Evolutionary conservation across 2,888 invertebrate genomes (phyloP), one percentile per base, ranked within the genome.

Genomic region (Phyllotreta striolata): DNA sequence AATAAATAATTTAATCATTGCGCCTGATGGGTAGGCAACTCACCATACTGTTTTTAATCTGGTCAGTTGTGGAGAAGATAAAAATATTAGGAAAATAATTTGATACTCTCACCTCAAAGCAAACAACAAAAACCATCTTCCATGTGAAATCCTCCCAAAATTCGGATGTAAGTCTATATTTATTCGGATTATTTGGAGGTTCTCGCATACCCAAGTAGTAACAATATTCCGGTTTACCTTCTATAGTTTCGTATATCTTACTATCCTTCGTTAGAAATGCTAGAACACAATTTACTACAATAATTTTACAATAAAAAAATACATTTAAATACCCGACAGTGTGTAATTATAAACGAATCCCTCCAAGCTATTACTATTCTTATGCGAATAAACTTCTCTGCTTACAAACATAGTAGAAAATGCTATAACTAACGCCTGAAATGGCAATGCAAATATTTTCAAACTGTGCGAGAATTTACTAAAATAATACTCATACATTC

Each of bases 91-190:
- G n/a, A 24, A 24, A 24, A 24, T 2, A 10, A 44, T 44, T 44
- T 12, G 3, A 44, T 24, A 24, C 24, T 24, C 24, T 13, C 37
- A 87, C 88, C 84, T 88, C 87, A 81, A 88, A 89, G 9, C 86
- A 78, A 43, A 87, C 81, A 35, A 89, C 84, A 76, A 87, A 86
- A 1, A 84, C 83, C 35, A 89, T 80, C 72, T 85, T 77, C 37
- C 85, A 84, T 0, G 85, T 84, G 66, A 87, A 74, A 35, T 87
- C 79, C 67, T 84, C 84, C 87, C 87, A 89, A 78, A 84, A 86
- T 40, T 81, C 77, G 37, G 79, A 73, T 2, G 83, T 84, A 41
- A 82, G 74, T 24, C 75, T 65, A 67, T 84, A 84, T 49, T 77
- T 72, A 1, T 76, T 8, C 9, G 67, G 65, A 62, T 74, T 70